Evolutionary conservation across 1,140 invertebrate genomes (phyloP).

Genomic region (Charaxes varanes): DNA sequence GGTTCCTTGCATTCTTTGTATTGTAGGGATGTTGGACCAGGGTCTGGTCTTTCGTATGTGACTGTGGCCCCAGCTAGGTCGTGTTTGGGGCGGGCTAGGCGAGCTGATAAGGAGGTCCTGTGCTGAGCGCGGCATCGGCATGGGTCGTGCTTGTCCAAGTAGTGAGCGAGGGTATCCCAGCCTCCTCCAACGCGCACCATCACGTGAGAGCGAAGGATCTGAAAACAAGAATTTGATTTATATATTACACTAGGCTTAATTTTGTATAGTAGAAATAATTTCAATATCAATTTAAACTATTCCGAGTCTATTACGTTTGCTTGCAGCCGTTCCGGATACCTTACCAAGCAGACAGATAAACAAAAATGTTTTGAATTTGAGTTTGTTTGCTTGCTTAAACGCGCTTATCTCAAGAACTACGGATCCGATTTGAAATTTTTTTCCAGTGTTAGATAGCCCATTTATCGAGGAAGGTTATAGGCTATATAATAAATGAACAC

Average conservation of each 20-base stretch:
- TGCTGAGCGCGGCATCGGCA: constrained; percentile 89
- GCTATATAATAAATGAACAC: too few species aligned
- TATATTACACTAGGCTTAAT: too few species aligned
- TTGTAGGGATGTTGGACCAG: constrained; percentile 55
- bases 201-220: constrained; percentile 96
- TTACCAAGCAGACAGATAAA: too few species aligned
- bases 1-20: constrained; percentile 43
- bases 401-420: too few species aligned
- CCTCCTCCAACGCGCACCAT: constrained; percentile 98
- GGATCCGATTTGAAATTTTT: too few species aligned
- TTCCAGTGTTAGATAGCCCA: too few species aligned
- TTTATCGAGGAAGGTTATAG: too few species aligned
- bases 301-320: too few species aligned
- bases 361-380: too few species aligned
- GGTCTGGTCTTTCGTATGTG: constrained; percentile 82
- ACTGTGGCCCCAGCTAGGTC: constrained; percentile 87
- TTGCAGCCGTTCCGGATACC: too few species aligned
- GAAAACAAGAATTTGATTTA: constrained; percentile 30
- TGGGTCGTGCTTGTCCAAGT: constrained; percentile 97
- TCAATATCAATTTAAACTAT: constrained; percentile 5
- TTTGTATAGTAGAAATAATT: too few species aligned
- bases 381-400: too few species aligned
- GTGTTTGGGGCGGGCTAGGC: constrained; percentile 76
- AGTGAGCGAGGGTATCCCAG: constrained; percentile 97
- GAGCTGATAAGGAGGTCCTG: constrained; percentile 76